A percentile compares a stretch with the other conserved stretches of the same genome.
Evolutionary conservation across 2,888 invertebrate species (phyloP).

Genomic region (Octodonta nipae): DNA sequence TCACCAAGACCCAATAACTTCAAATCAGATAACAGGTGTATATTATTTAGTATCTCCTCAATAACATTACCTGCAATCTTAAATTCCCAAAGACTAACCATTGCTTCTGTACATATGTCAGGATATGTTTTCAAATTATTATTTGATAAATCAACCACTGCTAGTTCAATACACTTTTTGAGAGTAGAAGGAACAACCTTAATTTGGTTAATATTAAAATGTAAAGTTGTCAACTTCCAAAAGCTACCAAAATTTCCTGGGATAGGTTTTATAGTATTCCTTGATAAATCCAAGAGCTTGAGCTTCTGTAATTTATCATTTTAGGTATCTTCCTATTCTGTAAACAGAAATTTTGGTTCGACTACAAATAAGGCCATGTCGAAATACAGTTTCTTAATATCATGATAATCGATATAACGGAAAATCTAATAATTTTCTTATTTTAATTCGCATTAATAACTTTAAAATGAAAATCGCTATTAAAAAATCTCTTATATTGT

Average conservation of each 20-base stretch:
- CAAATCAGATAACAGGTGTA: constrained; percentile 45
- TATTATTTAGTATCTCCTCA: constrained; percentile 43
- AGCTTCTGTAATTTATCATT: constrained; percentile 54
- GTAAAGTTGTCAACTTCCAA: constrained; percentile 51
- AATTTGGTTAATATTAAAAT: constrained; percentile 55
- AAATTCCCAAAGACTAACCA: constrained; percentile 50
- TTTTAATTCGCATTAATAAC: too few species aligned
- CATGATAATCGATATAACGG: too few species aligned
- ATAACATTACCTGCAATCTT: constrained; percentile 54
- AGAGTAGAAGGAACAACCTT: constrained; percentile 48
- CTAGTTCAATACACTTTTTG: constrained; percentile 42
- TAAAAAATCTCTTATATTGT: too few species aligned
- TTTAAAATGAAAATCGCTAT: too few species aligned
- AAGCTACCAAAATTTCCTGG: constrained; percentile 47
- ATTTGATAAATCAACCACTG: constrained; percentile 50
- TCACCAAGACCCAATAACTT: constrained; percentile 58
- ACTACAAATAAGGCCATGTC: too few species aligned
- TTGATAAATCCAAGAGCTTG: constrained; percentile 63
- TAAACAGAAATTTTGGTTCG: too few species aligned
- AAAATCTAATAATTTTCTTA: too few species aligned
- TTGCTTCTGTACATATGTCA: constrained; percentile 36
- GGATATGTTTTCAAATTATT: constrained; percentile 45
- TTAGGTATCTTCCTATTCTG: too few species aligned
- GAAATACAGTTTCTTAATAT: too few species aligned
- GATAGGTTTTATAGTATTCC: constrained; percentile 49